Evolutionary conservation across 2,888 invertebrate species (phyloP).

Genomic region (Agrypnus murinus): DNA sequence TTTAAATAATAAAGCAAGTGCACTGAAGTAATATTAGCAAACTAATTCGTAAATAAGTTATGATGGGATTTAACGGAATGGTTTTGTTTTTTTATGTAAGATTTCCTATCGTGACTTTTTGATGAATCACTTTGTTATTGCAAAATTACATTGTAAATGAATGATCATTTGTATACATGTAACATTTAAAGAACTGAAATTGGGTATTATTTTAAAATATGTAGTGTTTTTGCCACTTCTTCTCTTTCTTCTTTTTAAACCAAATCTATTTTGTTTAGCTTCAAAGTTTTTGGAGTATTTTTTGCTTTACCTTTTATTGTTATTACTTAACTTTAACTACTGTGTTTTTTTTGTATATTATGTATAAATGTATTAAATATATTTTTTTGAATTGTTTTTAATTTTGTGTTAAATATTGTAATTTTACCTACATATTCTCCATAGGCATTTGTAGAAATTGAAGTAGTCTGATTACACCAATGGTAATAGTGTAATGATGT

Average conservation of each 20-base stretch:
- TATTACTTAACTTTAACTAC: constrained; percentile 39
- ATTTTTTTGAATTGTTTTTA: constrained; percentile 60
- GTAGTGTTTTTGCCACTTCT: constrained; percentile 17
- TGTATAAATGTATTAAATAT: constrained; percentile 62
- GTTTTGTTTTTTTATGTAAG: background rate
- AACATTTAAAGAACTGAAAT: constrained; percentile 31
- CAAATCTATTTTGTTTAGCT: constrained; percentile 14
- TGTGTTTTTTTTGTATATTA: constrained; percentile 56
- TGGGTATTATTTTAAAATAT: constrained; percentile 42
- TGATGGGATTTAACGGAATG: background rate
- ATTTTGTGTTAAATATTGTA: background rate
- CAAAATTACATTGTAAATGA: background rate
- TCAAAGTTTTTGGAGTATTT: constrained; percentile 37
- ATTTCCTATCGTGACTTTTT: constrained; percentile 5
- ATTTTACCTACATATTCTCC: no score
- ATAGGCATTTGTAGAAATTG: no score
- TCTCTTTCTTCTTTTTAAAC: background rate
- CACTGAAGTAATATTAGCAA: constrained; percentile 2
- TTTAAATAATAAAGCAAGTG: background rate
- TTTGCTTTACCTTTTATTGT: constrained; percentile 42
- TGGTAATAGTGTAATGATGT: no score
- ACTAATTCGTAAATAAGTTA: background rate
- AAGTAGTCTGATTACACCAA: no score
- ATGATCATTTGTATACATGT: constrained; percentile 1
- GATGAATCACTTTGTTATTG: background rate